Conservation (phyloP, 2,113 vertebrate genomes). For the Nothoprocta perdicaria region DNA sequence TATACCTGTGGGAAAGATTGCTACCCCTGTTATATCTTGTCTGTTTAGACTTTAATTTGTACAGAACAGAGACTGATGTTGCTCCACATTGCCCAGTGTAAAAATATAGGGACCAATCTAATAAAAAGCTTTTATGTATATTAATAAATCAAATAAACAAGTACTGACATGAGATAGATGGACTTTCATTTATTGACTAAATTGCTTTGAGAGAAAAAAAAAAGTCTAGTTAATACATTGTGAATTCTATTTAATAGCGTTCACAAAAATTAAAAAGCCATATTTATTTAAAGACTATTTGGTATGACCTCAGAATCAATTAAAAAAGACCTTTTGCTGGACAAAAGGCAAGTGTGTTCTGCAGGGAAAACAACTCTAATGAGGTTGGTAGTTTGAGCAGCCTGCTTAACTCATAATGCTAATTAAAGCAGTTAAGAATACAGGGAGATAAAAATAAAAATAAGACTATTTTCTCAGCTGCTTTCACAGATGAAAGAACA, state of each 20-base stretch:
- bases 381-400: not conserved
- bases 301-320: not conserved
- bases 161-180: not conserved
- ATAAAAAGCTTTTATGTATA: not conserved
- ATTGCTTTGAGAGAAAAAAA: not conserved
- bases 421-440: not conserved
- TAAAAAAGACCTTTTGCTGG: not conserved
- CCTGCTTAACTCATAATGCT: not conserved
- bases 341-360: not conserved
- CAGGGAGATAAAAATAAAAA: not conserved
- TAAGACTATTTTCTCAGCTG: conserved; percentile 14
- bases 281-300: not conserved
- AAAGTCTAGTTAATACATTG: not conserved
- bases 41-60: not conserved
- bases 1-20: not conserved
- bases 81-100: not conserved
- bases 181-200: not conserved
- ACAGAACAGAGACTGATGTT: not conserved
- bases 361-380: not conserved
- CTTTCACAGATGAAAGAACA: conserved; percentile 21
- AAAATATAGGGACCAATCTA: not conserved
- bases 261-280: not conserved
- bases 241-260: not conserved
- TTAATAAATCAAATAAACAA: not conserved
- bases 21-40: not conserved